phyloP scores from a whole-genome alignment of 2,888 invertebrate species.

The Ectobius pallidus region DNA sequence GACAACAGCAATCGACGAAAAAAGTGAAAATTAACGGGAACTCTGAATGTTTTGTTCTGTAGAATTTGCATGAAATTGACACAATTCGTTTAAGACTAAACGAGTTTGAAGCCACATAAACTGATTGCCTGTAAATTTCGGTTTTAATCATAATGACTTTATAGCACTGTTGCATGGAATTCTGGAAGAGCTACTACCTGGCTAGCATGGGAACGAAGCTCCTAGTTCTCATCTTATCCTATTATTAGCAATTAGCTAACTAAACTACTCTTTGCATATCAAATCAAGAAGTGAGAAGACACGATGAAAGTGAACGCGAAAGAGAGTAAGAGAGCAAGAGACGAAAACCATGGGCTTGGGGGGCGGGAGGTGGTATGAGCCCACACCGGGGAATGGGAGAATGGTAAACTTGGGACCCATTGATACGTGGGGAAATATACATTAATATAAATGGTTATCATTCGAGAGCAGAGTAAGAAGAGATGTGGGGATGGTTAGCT shows the following conservation, averaged over 20 bases:
- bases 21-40: too few species aligned
- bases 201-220: conserved; percentile 4
- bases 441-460: conserved; percentile 47
- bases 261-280: conserved; percentile 46
- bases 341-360: conserved; percentile 4
- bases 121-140: too few species aligned
- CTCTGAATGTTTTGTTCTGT: too few species aligned
- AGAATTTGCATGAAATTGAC: too few species aligned
- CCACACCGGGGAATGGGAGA: conserved; percentile 31
- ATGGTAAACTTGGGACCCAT: conserved; percentile 45
- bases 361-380: conserved; percentile 12
- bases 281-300: conserved; percentile 42
- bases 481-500: not conserved
- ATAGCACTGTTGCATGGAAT: not conserved
- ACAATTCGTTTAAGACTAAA: too few species aligned
- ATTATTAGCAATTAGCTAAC: conserved; percentile 46
- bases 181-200: not conserved
- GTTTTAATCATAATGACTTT: too few species aligned
- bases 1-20: too few species aligned
- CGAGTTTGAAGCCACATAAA: too few species aligned
- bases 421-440: conserved; percentile 47
- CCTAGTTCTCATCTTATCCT: conserved; percentile 42
- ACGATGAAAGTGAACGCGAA: conserved; percentile 19
- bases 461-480: conserved; percentile 33
- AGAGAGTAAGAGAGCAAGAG: conserved; percentile 13